Base-by-base conservation (phyloP, 2,888 invertebrate genomes). In the Lochmaea capreae region DNA sequence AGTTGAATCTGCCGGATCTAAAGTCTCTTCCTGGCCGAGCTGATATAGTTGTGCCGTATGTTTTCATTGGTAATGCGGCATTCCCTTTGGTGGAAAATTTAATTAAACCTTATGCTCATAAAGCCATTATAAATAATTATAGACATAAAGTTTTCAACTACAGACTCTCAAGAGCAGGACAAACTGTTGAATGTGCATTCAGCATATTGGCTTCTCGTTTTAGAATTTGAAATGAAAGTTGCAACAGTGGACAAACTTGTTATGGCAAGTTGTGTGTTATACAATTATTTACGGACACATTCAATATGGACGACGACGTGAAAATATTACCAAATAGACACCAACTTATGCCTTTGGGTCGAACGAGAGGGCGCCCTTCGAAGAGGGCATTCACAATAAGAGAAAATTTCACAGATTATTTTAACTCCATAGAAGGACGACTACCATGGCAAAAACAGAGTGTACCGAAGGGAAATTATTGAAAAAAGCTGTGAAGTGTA, bases 341-440 rank as follows among this genome's bases (percentile, higher is more conserved):
- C 9, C 65, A n/a, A 22, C 57, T 65, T 18, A 11, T 65, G 71
- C 57, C n/a, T 57, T 71, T 49, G 22, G 12, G n/a, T 33, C 46
- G 83, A 83, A 76, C 84, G 85, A 72, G 76, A 81, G 14, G 69
- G 83, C 33, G 83, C 84, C 1, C 83, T 83, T 77, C 83, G 77
- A 4, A 82, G 54, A 68, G 42, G 33, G 68, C 68, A 39, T 68
- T 43, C 39, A 16, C 18, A 42, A 68, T 68, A 42, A 58, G 59
- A 68, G 68, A 68, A 5, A 14, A 66, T 14, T 66, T 66, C 22
- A 52, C 66, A 22, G 52, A 66, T 46, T 66, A 66, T 66, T 66
- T 54, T 22, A 52, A 66, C 43, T 65, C 46, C 18, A 33, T 52
- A 52, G 52, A 52, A 52, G 66, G 52, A 66, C 52, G 22, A 66